Evolutionary conservation across 2,113 vertebrate species (phyloP).

Genomic region (Mystacornis crossleyi): DNA sequence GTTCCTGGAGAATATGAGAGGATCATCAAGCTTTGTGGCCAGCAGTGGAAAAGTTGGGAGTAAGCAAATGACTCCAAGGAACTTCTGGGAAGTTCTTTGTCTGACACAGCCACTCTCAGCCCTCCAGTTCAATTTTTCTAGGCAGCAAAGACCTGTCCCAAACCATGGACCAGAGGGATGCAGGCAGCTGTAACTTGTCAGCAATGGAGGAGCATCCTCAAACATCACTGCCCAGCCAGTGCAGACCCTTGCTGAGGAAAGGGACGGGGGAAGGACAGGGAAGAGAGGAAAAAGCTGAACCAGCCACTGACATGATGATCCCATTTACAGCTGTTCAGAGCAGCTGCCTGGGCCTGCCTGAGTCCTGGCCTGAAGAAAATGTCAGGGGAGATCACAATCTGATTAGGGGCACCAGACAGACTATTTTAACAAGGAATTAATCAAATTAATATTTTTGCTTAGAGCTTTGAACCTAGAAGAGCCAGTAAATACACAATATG

Average conservation of each 20-base stretch:
- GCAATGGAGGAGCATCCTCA: not conserved
- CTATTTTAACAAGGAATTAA: not conserved
- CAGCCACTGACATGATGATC: fast-evolving
- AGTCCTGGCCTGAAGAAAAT: not conserved
- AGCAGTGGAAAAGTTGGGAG: not conserved
- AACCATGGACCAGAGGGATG: fast-evolving
- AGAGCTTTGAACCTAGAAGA: not conserved
- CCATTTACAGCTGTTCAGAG: not conserved
- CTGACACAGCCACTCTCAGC: not conserved
- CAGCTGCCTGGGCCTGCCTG: not conserved
- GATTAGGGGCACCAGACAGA: not conserved
- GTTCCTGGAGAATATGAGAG: not conserved
- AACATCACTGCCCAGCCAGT: not conserved
- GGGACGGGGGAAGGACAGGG: fast-evolving
- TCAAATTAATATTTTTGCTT: not conserved
- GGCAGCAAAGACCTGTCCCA: not conserved
- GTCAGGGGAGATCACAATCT: not conserved
- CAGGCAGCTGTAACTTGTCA: not conserved
- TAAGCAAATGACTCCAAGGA: not conserved
- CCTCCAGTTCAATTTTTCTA: not conserved
- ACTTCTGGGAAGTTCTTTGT: not conserved
- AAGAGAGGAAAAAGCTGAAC: not conserved
- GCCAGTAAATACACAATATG: not conserved
- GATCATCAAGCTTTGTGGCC: not conserved
- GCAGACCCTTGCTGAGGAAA: not conserved